Conservation (phyloP, 2,797 vertebrate species). For the Danio aesculapii region DNA sequence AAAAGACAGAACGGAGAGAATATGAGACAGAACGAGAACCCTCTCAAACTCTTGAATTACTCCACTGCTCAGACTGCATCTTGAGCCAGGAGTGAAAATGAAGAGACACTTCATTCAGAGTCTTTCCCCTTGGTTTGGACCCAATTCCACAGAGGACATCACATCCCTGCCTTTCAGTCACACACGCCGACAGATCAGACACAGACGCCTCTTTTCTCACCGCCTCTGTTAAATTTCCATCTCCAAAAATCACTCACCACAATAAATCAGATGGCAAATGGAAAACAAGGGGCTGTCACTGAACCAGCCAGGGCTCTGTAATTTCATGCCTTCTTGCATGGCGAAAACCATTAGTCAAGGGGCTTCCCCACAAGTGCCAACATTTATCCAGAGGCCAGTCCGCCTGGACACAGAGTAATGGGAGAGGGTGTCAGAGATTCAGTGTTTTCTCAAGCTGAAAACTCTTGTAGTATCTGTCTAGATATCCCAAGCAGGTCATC, state of each 20-base stretch:
- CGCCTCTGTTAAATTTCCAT: background rate
- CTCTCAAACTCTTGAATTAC: constrained; percentile 44
- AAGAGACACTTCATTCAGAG: constrained; percentile 40
- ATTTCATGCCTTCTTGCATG: constrained; percentile 40
- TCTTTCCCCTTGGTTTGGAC: constrained; percentile 37
- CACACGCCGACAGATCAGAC: constrained; percentile 27
- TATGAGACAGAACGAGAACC: background rate
- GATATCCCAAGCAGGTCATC: background rate
- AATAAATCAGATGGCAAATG: constrained; percentile 39
- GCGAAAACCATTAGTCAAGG: constrained; percentile 28
- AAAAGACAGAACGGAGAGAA: constrained; percentile 8
- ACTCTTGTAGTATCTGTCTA: background rate
- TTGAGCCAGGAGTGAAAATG: constrained; percentile 31
- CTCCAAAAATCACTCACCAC: constrained; percentile 35
- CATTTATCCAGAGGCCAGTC: constrained; percentile 22
- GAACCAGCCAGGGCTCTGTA: constrained; percentile 22
- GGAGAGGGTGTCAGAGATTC: background rate
- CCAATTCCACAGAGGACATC: constrained; percentile 47
- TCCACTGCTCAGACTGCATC: constrained; percentile 30
- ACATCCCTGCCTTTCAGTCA: constrained; percentile 33
- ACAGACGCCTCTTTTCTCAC: constrained; percentile 18
- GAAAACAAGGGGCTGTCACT: constrained; percentile 21
- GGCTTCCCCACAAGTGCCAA: constrained; percentile 26
- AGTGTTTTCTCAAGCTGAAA: constrained; percentile 13
- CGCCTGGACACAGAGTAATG: background rate